Base-by-base conservation (phyloP, 2,888 invertebrate species). In the Chaitophorus viminalis region DNA sequence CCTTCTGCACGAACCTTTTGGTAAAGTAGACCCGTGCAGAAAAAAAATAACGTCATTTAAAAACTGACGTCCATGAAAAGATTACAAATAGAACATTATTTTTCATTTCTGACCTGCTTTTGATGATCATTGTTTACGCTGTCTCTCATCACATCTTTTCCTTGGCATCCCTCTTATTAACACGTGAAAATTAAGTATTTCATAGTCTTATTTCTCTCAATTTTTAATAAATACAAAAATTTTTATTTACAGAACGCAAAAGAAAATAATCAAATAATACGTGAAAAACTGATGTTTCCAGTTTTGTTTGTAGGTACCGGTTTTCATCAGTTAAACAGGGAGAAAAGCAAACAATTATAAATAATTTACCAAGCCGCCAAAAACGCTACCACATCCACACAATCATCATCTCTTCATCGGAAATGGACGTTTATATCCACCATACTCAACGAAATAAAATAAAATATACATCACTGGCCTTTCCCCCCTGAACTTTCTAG, bases 131-230 rank as follows among this genome's bases (percentile, higher is more conserved):
- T 75, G 65, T 84, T 84, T 65, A 31, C 25, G 17, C 75, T 65
- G 17, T 14, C 46, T 81, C 68, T 39, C 39, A 3, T 39, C 68
- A 9, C 65, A 39, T n/a, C 74, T 33, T 36, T 83, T 29, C 2
- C 31, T n/a, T 74, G 54, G 5, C 21, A 25, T 6, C 52, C 25
- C 65, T 54, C 33, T 65, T 29, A 46, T 39, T 25, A 76, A 65
- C 76, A 84, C 76, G 31, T 76, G 75, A 29, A 76, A 84, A 84
- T 84, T 75, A 83, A 83, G 83, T 75, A 65, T 83, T 84, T 60
- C 76, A 11, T 65, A n/a, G 4, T 31, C 36, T 14, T 25, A 29
- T 82, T 52, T 65, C 33, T 9, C 33, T 33, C n/a, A 33, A n/a
- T 82, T 33, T 82, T 82, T 52, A 18, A 9, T 3, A 14, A 60